Conservation (phyloP, 2,113 vertebrate species). For the Phalacrocorax brasilianus region DNA sequence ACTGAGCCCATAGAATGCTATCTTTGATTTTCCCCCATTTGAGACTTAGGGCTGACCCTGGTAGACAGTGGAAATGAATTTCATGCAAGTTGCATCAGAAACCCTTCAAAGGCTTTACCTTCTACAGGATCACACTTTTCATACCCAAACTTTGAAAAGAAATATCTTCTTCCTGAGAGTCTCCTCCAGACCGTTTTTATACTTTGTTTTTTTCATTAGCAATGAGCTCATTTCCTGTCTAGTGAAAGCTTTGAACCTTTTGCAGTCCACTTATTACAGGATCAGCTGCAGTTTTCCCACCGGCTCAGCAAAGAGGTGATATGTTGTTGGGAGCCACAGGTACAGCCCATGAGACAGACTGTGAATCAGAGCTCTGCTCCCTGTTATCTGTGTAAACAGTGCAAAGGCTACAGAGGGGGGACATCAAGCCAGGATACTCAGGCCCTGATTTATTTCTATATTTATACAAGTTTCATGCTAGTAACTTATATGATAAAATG, state of each 20-base stretch:
- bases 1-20: not conserved
- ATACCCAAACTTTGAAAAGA: not conserved
- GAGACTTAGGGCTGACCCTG: not conserved
- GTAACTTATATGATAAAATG: not conserved
- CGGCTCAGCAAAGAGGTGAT: not conserved
- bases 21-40: not conserved
- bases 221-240: not conserved
- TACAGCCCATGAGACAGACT: not conserved
- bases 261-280: not conserved
- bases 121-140: not conserved
- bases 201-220: not conserved
- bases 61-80: not conserved
- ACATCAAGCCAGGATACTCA: not conserved
- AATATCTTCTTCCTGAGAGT: not conserved
- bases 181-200: not conserved
- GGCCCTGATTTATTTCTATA: not conserved
- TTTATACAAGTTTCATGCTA: not conserved
- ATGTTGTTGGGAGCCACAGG: too few species aligned
- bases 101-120: not conserved
- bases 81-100: not conserved
- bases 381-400: not conserved
- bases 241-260: not conserved
- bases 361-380: not conserved
- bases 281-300: not conserved
- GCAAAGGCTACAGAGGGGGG: not conserved